These are phyloP conservation scores for Tragelaphus strepsiceros DNA, from an alignment of 2,113 vertebrate genomes.

Conservation along the genomic window DNA sequence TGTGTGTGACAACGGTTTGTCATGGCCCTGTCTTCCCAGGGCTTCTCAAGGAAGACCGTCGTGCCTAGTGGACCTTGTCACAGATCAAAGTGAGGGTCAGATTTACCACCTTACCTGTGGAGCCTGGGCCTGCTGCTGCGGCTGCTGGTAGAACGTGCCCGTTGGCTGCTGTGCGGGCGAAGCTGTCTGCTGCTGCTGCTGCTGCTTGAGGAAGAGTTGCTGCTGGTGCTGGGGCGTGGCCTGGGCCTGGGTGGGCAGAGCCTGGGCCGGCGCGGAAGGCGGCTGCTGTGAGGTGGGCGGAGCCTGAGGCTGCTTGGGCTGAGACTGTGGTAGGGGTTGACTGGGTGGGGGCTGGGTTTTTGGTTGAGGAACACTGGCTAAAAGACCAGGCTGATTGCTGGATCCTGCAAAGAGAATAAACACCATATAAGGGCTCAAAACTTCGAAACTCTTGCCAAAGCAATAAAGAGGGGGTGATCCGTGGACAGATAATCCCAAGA, in stretches of 20 bases:
- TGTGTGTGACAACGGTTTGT: not conserved
- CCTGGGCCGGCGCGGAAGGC: slow-evolving; percentile 72
- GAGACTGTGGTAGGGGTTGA: slow-evolving; percentile 79
- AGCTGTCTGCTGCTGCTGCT: slow-evolving; percentile 70
- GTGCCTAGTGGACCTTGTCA: not conserved
- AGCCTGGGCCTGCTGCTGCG: slow-evolving; percentile 78
- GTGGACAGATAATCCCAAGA: not conserved
- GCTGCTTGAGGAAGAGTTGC: slow-evolving; percentile 91
- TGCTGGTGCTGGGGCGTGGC: slow-evolving; percentile 90
- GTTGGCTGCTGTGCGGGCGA: slow-evolving; percentile 74
- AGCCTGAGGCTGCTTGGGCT: slow-evolving; percentile 58
- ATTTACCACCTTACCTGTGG: slow-evolving; percentile 84
- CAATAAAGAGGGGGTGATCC: not conserved
- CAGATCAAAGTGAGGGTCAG: not conserved
- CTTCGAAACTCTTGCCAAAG: not conserved
- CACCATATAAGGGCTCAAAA: not conserved
- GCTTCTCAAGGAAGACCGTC: not conserved
- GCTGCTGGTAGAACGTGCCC: slow-evolving; percentile 65
- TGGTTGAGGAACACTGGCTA: slow-evolving; percentile 75
- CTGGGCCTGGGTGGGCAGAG: slow-evolving; percentile 81
- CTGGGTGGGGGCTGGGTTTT: slow-evolving; percentile 80
- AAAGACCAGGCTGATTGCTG: slow-evolving; percentile 72
- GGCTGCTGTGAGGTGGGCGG: slow-evolving; percentile 66
- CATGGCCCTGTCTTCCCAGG: not conserved
- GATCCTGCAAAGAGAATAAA: slow-evolving; percentile 68